Base-by-base conservation (phyloP, 2,888 invertebrate genomes). In the Drosophila kokeensis region DNA sequence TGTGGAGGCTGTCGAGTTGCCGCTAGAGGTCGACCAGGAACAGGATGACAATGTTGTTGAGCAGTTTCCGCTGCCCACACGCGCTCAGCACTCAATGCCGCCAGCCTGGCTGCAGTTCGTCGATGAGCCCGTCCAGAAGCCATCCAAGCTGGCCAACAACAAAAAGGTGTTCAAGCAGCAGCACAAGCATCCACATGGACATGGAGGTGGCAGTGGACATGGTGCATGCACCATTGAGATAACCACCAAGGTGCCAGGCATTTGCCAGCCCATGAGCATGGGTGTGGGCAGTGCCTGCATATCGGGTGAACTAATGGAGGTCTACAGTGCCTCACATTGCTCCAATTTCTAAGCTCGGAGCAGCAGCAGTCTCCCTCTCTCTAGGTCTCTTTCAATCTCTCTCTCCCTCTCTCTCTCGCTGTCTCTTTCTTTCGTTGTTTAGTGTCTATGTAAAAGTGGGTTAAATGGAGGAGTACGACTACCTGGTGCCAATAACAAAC, bases 261-360 rank as follows among this genome's bases (percentile, higher is more conserved):
- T 82, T 67, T 92, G 92, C 69, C 87, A 92, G 70, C 82, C 90
- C 29, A 89, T 92, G 91, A 83, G 83, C 49, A 82, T 90, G 30
- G 82, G 82, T 21, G 53, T 70, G 18, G 92, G 93, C 38, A 87
- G 84, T 57, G 91, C 92, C 69, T 92, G 92, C 58, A 84, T 92
- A 48, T 89, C 93, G 49, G 92, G 92, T 24, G 92, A 92, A 42
- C 90, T 92, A 57, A 90, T 93, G 83, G 93, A 92, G 58, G 82
- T 92, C 49, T 84, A 84, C 64, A 81, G 76, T 36, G 84, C 73
- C 8, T 55, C 79, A 13, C 87, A 84, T 50, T 84, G 84, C 69
- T 69, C 83, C 5, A 76, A 81, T 48, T 79, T 65, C 15, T 86
- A 72, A 54, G 18, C 27, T 5, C 40, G 15, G 24, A 45, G 18